Evolutionary conservation across 2,797 vertebrate species (phyloP).

Genomic region (Amblyopsis hoosieri): DNA sequence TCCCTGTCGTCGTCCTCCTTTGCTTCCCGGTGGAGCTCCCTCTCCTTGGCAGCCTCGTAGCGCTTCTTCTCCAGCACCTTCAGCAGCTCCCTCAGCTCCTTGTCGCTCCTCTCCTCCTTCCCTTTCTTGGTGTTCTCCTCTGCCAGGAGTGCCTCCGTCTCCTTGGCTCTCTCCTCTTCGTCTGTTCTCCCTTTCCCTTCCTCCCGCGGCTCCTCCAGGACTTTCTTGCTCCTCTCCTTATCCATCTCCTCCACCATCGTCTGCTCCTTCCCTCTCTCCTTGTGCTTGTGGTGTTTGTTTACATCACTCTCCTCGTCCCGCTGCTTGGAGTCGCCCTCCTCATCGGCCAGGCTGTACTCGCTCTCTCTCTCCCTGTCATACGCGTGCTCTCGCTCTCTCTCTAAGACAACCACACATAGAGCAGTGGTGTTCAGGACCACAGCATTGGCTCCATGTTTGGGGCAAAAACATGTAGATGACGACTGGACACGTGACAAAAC

Average conservation of each 20-base stretch:
- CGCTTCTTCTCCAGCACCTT: slow-evolving; percentile 73
- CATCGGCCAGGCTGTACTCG: slow-evolving; percentile 49
- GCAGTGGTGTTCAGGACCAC: neutral
- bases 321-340: slow-evolving; percentile 49
- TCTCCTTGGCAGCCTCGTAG: slow-evolving; percentile 60
- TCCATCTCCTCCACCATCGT: slow-evolving; percentile 20
- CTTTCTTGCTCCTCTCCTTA: slow-evolving; percentile 8
- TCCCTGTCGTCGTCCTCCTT: too few species aligned
- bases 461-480: too few species aligned
- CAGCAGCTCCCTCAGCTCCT: slow-evolving; percentile 67
- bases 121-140: slow-evolving; percentile 65
- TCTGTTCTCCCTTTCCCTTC: slow-evolving; percentile 45
- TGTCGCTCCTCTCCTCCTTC: slow-evolving; percentile 56
- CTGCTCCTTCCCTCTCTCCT: slow-evolving; percentile 19
- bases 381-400: slow-evolving; percentile 45
- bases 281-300: slow-evolving; percentile 2
- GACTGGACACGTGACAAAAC: too few species aligned
- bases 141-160: slow-evolving; percentile 68
- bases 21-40: slow-evolving; percentile 28
- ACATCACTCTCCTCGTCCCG: slow-evolving; percentile 34
- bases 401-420: slow-evolving; percentile 44
- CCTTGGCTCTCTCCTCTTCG: slow-evolving; percentile 64
- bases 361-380: slow-evolving; percentile 30
- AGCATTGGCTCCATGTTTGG: too few species aligned
- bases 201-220: slow-evolving; percentile 49